phyloP scores from a whole-genome alignment of 2,888 invertebrate genomes.

The Listrodromus nycthemerus region DNA sequence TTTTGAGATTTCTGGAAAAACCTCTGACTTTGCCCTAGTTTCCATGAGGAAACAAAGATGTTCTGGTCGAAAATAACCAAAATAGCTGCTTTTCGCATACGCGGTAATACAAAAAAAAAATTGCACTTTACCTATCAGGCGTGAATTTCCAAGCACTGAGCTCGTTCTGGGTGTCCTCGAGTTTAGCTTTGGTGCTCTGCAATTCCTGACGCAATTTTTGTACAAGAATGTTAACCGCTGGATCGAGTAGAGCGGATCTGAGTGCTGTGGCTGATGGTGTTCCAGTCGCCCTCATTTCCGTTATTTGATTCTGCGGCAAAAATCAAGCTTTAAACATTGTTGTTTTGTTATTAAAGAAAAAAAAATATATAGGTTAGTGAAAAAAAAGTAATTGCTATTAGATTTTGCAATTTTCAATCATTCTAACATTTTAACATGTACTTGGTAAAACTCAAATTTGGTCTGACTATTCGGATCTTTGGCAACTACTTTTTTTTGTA shows the following conservation, averaged over 20 bases:
- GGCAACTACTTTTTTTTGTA: too few species aligned
- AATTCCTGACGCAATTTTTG: slow-evolving; percentile 96
- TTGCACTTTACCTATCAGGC: slow-evolving; percentile 91
- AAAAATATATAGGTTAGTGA: not conserved
- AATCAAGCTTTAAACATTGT: not conserved
- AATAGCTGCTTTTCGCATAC: too few species aligned
- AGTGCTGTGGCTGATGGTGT: slow-evolving; percentile 91
- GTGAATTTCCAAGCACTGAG: slow-evolving; percentile 99
- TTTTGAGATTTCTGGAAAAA: too few species aligned
- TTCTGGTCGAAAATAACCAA: too few species aligned
- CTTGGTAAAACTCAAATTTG: too few species aligned
- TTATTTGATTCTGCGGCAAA: slow-evolving; percentile 92
- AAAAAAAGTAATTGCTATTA: not conserved
- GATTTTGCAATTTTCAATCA: too few species aligned
- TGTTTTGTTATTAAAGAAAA: not conserved
- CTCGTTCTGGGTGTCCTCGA: slow-evolving; percentile 99
- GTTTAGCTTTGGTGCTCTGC: slow-evolving; percentile 93
- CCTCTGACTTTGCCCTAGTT: too few species aligned
- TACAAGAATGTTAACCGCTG: slow-evolving; percentile 97
- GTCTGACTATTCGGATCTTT: too few species aligned
- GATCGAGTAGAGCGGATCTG: slow-evolving; percentile 95
- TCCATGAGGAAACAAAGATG: too few species aligned
- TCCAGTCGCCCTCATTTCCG: slow-evolving; percentile 95
- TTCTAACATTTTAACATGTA: too few species aligned
- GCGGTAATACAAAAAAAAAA: not conserved